Base-by-base conservation (phyloP, 2,113 vertebrate species). In the Cranoglanis bouderius region DNA sequence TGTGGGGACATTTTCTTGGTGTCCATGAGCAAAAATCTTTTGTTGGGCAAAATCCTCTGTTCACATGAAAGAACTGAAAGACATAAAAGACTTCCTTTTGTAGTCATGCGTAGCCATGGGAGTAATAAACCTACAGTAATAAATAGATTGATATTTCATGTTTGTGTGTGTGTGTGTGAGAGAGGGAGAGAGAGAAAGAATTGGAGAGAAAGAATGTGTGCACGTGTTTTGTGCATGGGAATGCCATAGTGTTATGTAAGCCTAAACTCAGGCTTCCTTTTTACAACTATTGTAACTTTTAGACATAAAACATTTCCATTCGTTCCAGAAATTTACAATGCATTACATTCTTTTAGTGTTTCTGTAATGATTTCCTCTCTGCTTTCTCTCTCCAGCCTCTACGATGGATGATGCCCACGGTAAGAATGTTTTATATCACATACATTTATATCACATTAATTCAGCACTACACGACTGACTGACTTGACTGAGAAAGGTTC, bases 341-440 rank as follows among this genome's bases (percentile, higher is more conserved):
- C 18, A 21, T 55, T 21, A 0, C 32, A 49, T 26, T 78, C 1
- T 82, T 38, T 89, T 43, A 57, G 12, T 29, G 8, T 65, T 78
- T 32, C 13, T 43, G 6, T 67, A 55, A 51, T 38, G 18, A 43
- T 4, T 65, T 38, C 57, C 75, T 65, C 2, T 61, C n/a, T 88
- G 72, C 88, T 85, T 18, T 90, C 82, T 90, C 53, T 91, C 65
- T 89, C n/a, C 90, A 96, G 94, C 92, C 35, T 94, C 94, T 16
- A 83, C 93, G 43, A 88, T 91, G 89, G 91, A 93, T 38, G 85
- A 92, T 0, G 90, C 90, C 63, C 91, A 92, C 82, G 95, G 95
- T 96, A 93, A 63, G 92, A 65, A 83, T 87, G 88, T 87, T 82
- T 88, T 77, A 82, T 84, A 46, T 88, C 35, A 57, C 24, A 59